Evolutionary conservation across 2,113 vertebrate genomes (phyloP), one percentile per base, ranked within the genome.

Genomic region (Pelvicachromis taeniatus): DNA sequence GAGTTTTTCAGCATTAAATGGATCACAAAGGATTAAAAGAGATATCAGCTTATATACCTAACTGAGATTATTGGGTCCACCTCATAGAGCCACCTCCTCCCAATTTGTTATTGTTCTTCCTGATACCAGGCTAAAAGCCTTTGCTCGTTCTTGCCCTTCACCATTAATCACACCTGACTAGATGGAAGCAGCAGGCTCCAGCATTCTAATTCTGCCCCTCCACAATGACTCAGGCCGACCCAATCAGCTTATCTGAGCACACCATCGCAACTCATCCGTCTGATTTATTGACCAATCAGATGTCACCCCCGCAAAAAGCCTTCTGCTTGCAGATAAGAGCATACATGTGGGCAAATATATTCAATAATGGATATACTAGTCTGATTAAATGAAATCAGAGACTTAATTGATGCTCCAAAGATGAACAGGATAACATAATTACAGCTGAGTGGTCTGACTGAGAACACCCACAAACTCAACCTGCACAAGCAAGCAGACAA

Each of bases 111-210:
- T 86, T 93, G 85, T 92, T 91, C 87, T 88, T 78, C 55, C 90
- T 83, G 78, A 86, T 88, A 58, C 40, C 58, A 85, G 23, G 68
- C 88, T 92, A 83, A 93, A 93, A 93, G 88, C 93, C 85, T 89
- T 77, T 40, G 88, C 85, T 77, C 85, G 86, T 85, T 89, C 91
- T 95, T 91, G 85, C 82, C 91, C 89, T 88, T 88, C 85, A 84
- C 55, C 87, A 87, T 95, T 91, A 94, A 94, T 95, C 93, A 93
- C 90, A 94, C 91, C 88, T 89, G 90, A 92, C 82, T 23, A 81
- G 88, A 91, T 79, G 56, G 85, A 91, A 80, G 83, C 86, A 82
- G 84, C 89, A 56, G 80, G 80, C 84, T 55, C 58, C 78, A 63
- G 90, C 83, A 85, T 91, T 89, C 79, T 81, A 89, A 92, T 83